These are phyloP conservation scores for Pipa parva DNA, from an alignment of 2,113 vertebrate species.

Conservation along the genomic window DNA sequence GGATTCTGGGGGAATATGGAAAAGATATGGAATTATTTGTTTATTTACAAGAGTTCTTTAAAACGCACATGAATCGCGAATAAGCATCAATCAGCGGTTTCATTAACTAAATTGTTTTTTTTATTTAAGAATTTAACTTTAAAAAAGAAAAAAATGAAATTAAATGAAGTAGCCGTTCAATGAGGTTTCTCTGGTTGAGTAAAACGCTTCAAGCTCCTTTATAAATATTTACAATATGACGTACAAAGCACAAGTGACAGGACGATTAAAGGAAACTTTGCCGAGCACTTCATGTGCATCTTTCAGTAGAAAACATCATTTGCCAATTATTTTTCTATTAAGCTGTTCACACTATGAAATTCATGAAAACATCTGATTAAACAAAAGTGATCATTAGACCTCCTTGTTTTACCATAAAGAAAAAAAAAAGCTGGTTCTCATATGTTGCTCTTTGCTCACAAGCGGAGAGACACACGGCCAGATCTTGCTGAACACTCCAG, in stretches of 20 bases:
- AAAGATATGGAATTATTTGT: too few species aligned
- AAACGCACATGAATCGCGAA: too few species aligned
- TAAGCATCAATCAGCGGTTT: too few species aligned
- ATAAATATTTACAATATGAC: neutral
- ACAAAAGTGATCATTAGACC: slow-evolving; percentile 54
- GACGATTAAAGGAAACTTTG: neutral
- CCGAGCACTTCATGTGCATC: neutral
- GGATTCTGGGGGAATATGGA: too few species aligned
- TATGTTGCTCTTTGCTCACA: slow-evolving; percentile 67
- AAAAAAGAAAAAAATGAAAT: too few species aligned
- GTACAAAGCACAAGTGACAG: neutral
- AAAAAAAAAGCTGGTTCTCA: slow-evolving; percentile 60
- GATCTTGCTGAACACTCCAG: slow-evolving; percentile 77
- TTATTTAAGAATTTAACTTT: too few species aligned
- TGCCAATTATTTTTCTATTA: slow-evolving; percentile 35
- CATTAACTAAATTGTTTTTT: too few species aligned
- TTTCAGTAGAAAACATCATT: slow-evolving; percentile 19
- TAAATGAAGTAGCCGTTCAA: too few species aligned
- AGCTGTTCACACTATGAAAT: slow-evolving; percentile 19
- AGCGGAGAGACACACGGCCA: slow-evolving; percentile 63
- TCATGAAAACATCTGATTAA: slow-evolving; percentile 29
- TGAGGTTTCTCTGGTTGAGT: too few species aligned
- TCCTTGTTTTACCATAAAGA: slow-evolving; percentile 59
- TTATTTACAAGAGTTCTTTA: too few species aligned
- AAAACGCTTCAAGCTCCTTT: too few species aligned